phyloP scores from a whole-genome alignment of 2,797 vertebrate species.

The Clamator glandarius region DNA sequence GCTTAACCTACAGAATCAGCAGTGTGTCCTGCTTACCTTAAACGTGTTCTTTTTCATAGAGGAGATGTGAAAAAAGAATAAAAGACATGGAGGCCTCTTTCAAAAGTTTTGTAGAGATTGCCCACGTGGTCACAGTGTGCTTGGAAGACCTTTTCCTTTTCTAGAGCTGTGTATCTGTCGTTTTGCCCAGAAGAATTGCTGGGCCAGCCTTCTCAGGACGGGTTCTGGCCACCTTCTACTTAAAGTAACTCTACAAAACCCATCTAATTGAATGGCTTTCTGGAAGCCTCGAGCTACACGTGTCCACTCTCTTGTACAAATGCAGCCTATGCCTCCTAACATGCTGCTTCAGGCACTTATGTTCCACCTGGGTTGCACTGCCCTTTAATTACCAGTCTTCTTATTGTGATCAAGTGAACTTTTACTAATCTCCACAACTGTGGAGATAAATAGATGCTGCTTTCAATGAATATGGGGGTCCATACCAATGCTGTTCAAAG shows the following conservation, averaged over 20 bases:
- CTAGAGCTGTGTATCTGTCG: neutral
- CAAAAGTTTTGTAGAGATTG: neutral
- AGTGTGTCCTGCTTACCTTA: slow-evolving; percentile 7
- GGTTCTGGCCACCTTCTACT: neutral
- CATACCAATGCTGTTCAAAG: slow-evolving; percentile 66
- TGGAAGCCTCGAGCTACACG: neutral
- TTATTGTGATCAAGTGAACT: slow-evolving; percentile 80
- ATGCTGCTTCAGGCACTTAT: slow-evolving; percentile 7
- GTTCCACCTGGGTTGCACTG: slow-evolving; percentile 75
- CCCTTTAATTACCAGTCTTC: slow-evolving; percentile 71
- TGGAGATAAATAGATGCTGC: slow-evolving; percentile 79
- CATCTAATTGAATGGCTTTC: neutral
- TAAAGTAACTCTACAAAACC: neutral
- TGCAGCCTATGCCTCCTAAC: neutral
- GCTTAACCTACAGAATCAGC: neutral
- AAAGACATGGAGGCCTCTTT: neutral
- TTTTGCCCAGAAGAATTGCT: neutral
- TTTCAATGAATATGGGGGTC: slow-evolving; percentile 77
- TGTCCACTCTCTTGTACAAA: neutral
- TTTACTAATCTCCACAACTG: slow-evolving; percentile 78
- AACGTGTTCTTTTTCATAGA: neutral
- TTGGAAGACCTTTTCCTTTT: neutral
- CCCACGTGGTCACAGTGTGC: neutral
- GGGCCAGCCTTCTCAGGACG: neutral
- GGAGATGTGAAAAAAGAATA: neutral